Evolutionary conservation across 1,140 invertebrate species (phyloP), one percentile per base, ranked within the genome.

Genomic region (Nixonia krombeini): DNA sequence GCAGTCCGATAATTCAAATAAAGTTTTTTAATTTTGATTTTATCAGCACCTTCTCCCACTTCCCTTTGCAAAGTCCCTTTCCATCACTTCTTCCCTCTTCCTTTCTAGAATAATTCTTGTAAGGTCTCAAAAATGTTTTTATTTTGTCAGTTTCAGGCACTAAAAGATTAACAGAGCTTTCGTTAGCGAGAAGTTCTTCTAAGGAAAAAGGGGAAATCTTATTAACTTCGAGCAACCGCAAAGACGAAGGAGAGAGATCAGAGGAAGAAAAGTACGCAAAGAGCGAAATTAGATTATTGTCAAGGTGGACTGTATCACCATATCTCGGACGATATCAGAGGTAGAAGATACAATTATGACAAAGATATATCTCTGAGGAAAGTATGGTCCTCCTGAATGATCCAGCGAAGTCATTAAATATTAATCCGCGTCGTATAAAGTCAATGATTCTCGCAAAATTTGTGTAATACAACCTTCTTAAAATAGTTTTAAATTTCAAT

Each of bases 201-300:
- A 57, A 26, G 46, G 61, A 65, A 65, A 65, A 65, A 57, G 52
- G 56, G 61, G 51, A 65, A 65, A 65, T 57, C 53, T 57, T 53
- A 65, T 65, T 65, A 65, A 65, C 61, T 42, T 25, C 25, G 41
- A 35, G 52, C 13, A 57, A 53, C 62, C 62, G 47, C 62, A 65
- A 58, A 65, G 62, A 65, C 62, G 58, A 65, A 65, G 53, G 49
- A 52, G 49, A 35, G 13, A 46, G 35, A 57, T 57, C 41, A 64
- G 61, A 58, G 35, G 44, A n/a, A 45, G 41, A 45, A 33, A 50
- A 40, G 35, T 40, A 56, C 52, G 52, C 31, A 66, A 61, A 61
- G 56, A 65, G 26, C 49, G 57, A 53, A 70, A 70, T 59, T 56
- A 47, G 49, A 62, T 70, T 65, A 70, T 65, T 59, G 50, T 66